Evolutionary conservation across 2,888 invertebrate species (phyloP), one percentile per base, ranked within the genome.

Genomic region (Nephrotoma appendiculata): DNA sequence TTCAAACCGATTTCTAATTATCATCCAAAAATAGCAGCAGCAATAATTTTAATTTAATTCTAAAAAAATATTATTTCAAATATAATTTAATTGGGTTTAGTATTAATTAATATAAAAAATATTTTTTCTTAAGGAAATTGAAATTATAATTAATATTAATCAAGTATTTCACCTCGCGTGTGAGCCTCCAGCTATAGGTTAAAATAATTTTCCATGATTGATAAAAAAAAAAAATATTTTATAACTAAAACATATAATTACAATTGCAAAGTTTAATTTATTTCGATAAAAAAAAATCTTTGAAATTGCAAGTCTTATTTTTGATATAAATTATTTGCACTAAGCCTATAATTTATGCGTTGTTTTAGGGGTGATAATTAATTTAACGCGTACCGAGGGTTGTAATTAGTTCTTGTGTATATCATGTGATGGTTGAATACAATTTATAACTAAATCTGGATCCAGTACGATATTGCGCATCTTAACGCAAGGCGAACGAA

Each of bases 81-180:
- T 57, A 15, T 57, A 57, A 57, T 57, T 57, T 57, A 19, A 57
- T 57, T 57, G 52, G 52, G 15, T 5, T 57, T 57, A 48, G 48
- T 48, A 48, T 57, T 57, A 57, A 57, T 57, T 57, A 57, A 48
- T 48, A 48, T 31, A 71, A 31, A 71, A 71, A 71, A 31, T 31
- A 3, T 9, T 19, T 84, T 83, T 84, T 84, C 84, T 84, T 84
- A 42, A 84, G 84, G 84, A 84, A 84, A 84, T 42, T 43, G 44
- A 85, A 85, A 85, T 45, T 84, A 19, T 41, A 44, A 45, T 85
- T 85, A 45, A 45, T 45, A 45, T 19, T 85, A 45, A 85, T 85
- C 85, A 85, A 85, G 44, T 85, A 85, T 85, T 85, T 85, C 44
- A 85, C 44, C 85, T 85, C 44, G 85, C 85, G 44, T 85, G 85